Conservation (phyloP, 2,113 vertebrate genomes). For the Alligator sinensis region DNA sequence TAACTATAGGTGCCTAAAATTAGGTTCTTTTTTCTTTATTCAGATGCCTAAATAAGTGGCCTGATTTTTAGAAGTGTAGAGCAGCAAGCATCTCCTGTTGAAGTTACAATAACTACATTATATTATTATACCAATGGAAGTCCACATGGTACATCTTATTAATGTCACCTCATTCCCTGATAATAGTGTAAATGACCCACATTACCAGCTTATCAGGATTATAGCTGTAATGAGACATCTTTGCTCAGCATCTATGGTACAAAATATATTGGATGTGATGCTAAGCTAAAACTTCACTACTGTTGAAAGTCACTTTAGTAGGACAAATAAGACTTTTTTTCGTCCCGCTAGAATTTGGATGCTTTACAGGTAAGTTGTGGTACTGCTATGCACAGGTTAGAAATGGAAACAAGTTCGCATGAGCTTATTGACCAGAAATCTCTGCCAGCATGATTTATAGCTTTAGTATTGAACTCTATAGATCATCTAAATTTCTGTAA, state of each 20-base stretch:
- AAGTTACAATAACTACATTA: neutral
- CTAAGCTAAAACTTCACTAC: neutral
- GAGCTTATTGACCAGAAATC: slow-evolving; percentile 29
- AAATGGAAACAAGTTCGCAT: slow-evolving; percentile 7
- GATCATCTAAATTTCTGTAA: slow-evolving; percentile 31
- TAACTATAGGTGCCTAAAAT: neutral
- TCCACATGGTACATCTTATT: neutral
- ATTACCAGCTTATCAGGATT: neutral
- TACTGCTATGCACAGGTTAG: neutral
- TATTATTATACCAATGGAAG: neutral
- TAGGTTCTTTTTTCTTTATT: neutral
- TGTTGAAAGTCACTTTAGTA: neutral
- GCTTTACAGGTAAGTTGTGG: neutral
- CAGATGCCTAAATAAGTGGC: neutral
- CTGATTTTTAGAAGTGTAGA: neutral
- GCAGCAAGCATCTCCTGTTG: neutral
- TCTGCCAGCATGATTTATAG: slow-evolving; percentile 12
- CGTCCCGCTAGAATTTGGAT: neutral
- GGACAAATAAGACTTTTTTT: neutral
- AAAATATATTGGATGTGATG: neutral
- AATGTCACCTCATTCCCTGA: neutral
- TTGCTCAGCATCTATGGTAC: neutral
- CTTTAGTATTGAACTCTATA: slow-evolving; percentile 25
- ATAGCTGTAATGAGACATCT: neutral
- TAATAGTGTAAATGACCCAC: neutral